Conservation (phyloP, 2,797 vertebrate species). For the Hephaestus fuliginosus region DNA sequence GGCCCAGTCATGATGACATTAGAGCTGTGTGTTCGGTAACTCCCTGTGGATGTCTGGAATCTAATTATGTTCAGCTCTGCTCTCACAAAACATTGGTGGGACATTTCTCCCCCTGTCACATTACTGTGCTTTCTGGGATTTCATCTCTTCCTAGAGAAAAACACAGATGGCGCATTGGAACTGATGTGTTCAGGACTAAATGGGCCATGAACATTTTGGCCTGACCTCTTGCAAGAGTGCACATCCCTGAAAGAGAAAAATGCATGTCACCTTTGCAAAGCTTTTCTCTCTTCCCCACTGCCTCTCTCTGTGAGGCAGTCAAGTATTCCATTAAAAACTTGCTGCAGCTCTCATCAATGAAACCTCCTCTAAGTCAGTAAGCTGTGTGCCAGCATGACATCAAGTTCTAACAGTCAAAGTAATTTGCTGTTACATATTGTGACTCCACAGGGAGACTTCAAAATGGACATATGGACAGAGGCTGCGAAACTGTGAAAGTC, state of each 20-base stretch:
- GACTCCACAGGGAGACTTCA: constrained; percentile 64
- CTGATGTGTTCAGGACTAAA: constrained; percentile 78
- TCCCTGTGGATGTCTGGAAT: constrained; percentile 68
- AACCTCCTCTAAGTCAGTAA: constrained; percentile 57
- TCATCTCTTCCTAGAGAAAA: constrained; percentile 68
- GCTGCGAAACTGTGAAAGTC: constrained; percentile 57
- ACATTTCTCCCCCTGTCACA: constrained; percentile 71
- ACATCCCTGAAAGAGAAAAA: constrained; percentile 58
- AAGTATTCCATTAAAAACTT: constrained; percentile 41
- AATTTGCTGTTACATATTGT: constrained; percentile 69
- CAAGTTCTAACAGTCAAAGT: constrained; percentile 55
- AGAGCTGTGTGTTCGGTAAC: constrained; percentile 61
- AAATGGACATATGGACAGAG: constrained; percentile 75
- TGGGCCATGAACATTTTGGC: constrained; percentile 78
- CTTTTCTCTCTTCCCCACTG: background rate
- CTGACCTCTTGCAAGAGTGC: constrained; percentile 66
- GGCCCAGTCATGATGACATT: constrained; percentile 61
- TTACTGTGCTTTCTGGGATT: constrained; percentile 74
- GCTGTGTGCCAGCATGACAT: constrained; percentile 52
- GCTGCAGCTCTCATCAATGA: constrained; percentile 36
- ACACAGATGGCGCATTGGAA: constrained; percentile 81
- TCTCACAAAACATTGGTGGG: constrained; percentile 56
- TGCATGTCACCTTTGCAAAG: constrained; percentile 37
- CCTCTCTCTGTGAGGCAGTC: constrained; percentile 24
- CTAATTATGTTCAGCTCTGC: constrained; percentile 74